phyloP scores from a whole-genome alignment of 2,888 invertebrate genomes.

The Minunthozetes semirufus region DNA sequence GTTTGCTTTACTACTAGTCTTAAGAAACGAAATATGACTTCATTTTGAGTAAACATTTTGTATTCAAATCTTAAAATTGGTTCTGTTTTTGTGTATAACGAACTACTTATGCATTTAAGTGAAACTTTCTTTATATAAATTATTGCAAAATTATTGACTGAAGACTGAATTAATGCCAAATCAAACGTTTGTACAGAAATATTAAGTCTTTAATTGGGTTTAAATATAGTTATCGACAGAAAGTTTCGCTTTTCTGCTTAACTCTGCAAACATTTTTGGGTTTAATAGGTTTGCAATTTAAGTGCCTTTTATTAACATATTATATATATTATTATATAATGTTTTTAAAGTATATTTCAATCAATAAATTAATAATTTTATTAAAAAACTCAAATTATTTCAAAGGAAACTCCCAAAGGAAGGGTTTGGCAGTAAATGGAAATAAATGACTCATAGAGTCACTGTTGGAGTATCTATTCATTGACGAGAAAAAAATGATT shows the following conservation, averaged over 20 bases:
- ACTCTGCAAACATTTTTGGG: conserved; percentile 18
- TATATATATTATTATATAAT: conserved; percentile 22
- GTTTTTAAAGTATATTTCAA: conserved; percentile 3
- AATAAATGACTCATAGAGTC: no score
- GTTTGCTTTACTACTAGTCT: conserved; percentile 23
- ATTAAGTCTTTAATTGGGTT: conserved; percentile 12
- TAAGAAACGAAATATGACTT: not conserved
- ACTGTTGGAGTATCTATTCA: not conserved
- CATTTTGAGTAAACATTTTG: not conserved
- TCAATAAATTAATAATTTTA: conserved; percentile 15
- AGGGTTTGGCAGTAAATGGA: no score
- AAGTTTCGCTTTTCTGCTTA: not conserved
- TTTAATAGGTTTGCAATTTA: conserved; percentile 21
- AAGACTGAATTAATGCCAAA: conserved; percentile 26
- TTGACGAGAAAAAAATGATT: not conserved
- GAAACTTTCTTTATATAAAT: not conserved
- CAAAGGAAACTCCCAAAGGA: no score
- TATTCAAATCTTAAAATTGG: not conserved
- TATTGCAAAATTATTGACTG: not conserved
- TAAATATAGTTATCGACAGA: not conserved
- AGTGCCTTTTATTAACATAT: conserved; percentile 19
- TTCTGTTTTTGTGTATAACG: not conserved
- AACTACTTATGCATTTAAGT: conserved; percentile 28
- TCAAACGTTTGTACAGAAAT: conserved; percentile 12
- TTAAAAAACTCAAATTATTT: no score